A percentile compares a stretch with the other conserved stretches of the same genome.
Conservation (phyloP, 2,797 vertebrate species). For the Microctenopoma lineatum region DNA sequence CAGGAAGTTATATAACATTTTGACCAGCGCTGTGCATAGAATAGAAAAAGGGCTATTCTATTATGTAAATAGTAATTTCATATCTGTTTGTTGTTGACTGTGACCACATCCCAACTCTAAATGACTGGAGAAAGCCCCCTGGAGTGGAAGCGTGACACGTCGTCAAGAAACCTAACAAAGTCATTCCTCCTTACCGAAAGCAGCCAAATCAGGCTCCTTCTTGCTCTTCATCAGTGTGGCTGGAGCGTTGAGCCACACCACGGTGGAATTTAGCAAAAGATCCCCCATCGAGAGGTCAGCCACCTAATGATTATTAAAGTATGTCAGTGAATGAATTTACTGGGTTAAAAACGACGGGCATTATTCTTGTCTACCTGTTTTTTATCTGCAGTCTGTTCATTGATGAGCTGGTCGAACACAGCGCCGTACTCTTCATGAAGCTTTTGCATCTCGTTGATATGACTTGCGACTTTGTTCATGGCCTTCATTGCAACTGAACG, state of each 20-base stretch:
- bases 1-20: constrained; percentile 21
- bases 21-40: neutral
- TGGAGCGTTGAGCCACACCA: constrained; percentile 94
- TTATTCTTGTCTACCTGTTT: constrained; percentile 86
- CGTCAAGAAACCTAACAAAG: no score
- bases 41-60: neutral
- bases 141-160: no score
- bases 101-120: neutral
- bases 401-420: constrained; percentile 96
- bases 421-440: constrained; percentile 97
- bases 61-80: neutral
- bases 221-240: constrained; percentile 91
- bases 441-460: constrained; percentile 99
- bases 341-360: neutral
- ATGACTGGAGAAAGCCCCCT: neutral
- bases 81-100: neutral
- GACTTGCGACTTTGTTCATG: constrained; percentile 99
- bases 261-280: constrained; percentile 89
- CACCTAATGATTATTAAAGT: constrained; percentile 56
- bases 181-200: constrained; percentile 86
- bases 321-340: neutral
- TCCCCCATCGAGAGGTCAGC: constrained; percentile 95
- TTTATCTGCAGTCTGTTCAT: constrained; percentile 91
- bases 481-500: constrained; percentile 92
- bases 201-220: constrained; percentile 93